A percentile compares a stretch with the other conserved stretches of the same genome.
phyloP scores from a whole-genome alignment of 1,140 invertebrate genomes.

The Drosophila repletoides region DNA sequence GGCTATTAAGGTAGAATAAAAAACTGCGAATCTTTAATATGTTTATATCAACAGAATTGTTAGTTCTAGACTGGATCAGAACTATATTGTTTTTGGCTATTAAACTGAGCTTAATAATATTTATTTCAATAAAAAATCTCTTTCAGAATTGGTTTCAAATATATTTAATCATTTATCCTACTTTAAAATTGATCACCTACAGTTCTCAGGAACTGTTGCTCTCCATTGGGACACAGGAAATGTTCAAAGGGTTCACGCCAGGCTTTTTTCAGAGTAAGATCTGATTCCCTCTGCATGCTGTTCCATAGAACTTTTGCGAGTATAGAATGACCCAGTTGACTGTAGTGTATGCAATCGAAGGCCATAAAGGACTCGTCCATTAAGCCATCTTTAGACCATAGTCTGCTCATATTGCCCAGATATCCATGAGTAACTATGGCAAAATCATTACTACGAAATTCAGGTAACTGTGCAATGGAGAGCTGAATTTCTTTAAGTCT shows the following conservation, averaged over 20 bases:
- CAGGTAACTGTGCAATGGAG: conserved; percentile 60
- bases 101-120: too few species aligned
- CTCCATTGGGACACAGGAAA: conserved; percentile 19
- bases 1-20: too few species aligned
- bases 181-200: conserved; percentile 1
- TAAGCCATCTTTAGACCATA: conserved; percentile 80
- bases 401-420: conserved; percentile 73
- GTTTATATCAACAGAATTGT: too few species aligned
- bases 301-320: conserved; percentile 84
- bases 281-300: conserved; percentile 84
- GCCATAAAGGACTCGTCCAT: conserved; percentile 85
- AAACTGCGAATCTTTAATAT: too few species aligned
- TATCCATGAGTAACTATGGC: conserved; percentile 85
- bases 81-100: too few species aligned
- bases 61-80: too few species aligned
- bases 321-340: conserved; percentile 85
- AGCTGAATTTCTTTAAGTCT: conserved; percentile 57
- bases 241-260: conserved; percentile 24
- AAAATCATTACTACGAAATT: conserved; percentile 83
- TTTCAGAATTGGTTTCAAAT: too few species aligned
- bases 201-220: conserved; percentile 5
- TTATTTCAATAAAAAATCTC: too few species aligned
- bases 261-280: conserved; percentile 10
- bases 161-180: too few species aligned
- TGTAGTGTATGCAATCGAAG: conserved; percentile 88